Conservation (phyloP, 2,113 vertebrate species). For the Mormyrus lacerda region DNA sequence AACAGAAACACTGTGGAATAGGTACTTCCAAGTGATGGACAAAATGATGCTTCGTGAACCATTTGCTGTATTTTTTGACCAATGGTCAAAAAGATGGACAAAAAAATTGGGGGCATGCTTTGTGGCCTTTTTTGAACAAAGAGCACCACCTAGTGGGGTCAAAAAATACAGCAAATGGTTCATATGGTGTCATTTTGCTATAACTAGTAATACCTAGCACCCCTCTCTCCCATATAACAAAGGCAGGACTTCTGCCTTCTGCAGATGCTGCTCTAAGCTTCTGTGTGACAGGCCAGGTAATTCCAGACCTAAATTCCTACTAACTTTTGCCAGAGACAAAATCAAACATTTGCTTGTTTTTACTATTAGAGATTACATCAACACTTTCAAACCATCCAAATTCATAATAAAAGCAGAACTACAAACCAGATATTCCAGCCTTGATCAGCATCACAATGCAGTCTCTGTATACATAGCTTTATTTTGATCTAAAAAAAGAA, state of each 20-base stretch:
- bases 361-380: background rate
- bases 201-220: background rate
- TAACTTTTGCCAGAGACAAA: background rate
- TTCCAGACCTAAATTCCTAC: background rate
- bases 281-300: background rate
- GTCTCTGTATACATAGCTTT: background rate
- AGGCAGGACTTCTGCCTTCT: background rate
- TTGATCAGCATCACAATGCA: background rate
- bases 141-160: background rate
- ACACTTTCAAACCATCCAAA: background rate
- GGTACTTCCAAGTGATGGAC: background rate
- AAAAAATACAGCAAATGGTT: background rate
- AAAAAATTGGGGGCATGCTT: too few species aligned
- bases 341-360: background rate
- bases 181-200: background rate
- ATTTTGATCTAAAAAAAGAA: background rate
- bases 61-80: background rate
- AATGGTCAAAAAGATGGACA: too few species aligned
- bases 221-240: background rate
- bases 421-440: background rate
- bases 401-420: background rate
- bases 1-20: background rate
- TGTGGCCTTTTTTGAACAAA: background rate
- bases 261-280: background rate
- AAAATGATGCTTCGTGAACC: background rate